Base-by-base conservation (phyloP, 1,140 invertebrate genomes). In the Cydia strobilella region DNA sequence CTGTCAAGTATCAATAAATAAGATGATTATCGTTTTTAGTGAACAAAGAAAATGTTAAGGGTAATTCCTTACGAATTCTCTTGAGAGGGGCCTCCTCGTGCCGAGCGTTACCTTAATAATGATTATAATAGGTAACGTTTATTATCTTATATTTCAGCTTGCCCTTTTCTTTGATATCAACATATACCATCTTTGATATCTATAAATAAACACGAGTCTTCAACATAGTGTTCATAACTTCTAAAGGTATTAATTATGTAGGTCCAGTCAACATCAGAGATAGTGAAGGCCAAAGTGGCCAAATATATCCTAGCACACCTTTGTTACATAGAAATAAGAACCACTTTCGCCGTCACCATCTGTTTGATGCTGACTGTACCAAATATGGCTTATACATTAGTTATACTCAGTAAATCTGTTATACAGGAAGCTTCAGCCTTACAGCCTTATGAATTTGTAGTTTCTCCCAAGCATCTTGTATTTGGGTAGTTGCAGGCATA, bases 1-100 rank as follows among this genome's bases (percentile, higher is more conserved):
- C 73, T 76, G 75, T 74, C 76, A 75, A 63, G 77, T 74, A 76
- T 76, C 73, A 73, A 79, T 79, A 76, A 79, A 79, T 79, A 79
- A 78, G 77, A 75, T 78, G 77, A 78, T 78, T 78, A 72, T 78
- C 71, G 42, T 54, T 69, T 69, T 35, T 35, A 69, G 31, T 71
- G 73, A 74, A 78, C 77, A 78, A 77, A 75, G 77, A 78, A 73
- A 78, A 75, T 75, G 74, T 78, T 78, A 76, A 51, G 39, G 48
- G 35, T 69, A 75, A 25, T 74, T 74, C 59, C 59, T 74, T 69
- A 39, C 31, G 35, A 42, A 42, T 69, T 69, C 65, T 23, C 65
- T 69, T 13, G 31, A 69, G 31, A 39, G 15, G 31, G n/a, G 31
- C 15, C n/a, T 39, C 35, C 54, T 66, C 35, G 73, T 39, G 0